Conservation (phyloP, 2,797 vertebrate genomes). For the Poecilia wingei region DNA sequence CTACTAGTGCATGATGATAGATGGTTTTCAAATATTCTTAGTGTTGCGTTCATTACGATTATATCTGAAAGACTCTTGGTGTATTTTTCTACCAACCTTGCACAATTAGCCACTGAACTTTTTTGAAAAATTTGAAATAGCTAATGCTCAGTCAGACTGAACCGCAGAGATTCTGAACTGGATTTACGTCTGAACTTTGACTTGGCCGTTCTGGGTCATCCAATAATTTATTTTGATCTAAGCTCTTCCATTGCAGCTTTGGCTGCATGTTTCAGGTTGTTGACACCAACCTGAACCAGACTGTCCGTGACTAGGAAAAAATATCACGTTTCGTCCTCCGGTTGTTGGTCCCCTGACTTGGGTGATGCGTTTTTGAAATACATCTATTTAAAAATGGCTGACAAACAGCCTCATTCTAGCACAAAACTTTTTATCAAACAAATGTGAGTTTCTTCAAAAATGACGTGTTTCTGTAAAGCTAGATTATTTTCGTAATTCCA, state of each 20-base stretch:
- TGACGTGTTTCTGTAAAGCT: too few species aligned
- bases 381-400: too few species aligned
- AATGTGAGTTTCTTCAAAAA: too few species aligned
- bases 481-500: too few species aligned
- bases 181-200: background rate
- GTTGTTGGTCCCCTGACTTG: too few species aligned
- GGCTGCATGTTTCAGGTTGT: background rate
- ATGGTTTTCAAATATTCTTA: background rate
- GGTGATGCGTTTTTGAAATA: too few species aligned
- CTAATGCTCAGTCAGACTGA: background rate
- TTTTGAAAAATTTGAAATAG: background rate
- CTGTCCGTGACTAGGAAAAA: background rate
- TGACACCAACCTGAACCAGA: background rate
- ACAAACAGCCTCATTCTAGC: background rate
- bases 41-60: too few species aligned
- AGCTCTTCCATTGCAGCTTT: background rate
- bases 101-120: background rate
- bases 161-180: background rate
- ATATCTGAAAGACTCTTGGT: background rate
- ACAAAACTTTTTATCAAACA: background rate
- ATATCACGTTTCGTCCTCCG: background rate
- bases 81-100: background rate
- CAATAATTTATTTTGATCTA: background rate
- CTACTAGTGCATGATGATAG: background rate
- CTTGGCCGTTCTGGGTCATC: background rate